Evolutionary conservation across 2,797 vertebrate species (phyloP).

Genomic region (Hylomyscus alleni): DNA sequence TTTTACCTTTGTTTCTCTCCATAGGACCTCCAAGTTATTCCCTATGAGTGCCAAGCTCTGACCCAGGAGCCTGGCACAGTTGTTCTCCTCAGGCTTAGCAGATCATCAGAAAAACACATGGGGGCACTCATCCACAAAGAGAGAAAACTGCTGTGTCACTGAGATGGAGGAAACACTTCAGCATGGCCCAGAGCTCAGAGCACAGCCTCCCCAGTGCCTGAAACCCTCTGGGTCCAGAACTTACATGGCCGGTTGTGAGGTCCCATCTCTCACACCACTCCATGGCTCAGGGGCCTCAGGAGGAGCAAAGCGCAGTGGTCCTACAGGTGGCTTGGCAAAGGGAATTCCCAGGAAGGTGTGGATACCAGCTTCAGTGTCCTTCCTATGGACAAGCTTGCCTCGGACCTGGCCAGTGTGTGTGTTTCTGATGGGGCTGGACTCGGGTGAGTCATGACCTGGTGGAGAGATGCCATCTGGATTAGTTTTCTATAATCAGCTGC

Average conservation of each 20-base stretch:
- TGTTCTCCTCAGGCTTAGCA: background rate
- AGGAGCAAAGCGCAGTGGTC: conserved; percentile 90
- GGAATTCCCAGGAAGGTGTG: conserved; percentile 92
- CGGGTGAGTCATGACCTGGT: conserved; percentile 48
- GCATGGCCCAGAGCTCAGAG: background rate
- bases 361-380: conserved; percentile 83
- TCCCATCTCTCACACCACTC: conserved; percentile 90
- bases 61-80: no score
- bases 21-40: background rate
- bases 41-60: background rate
- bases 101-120: background rate
- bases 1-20: background rate
- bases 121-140: background rate
- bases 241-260: conserved; percentile 91
- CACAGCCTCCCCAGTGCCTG: background rate
- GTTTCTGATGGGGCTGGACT: conserved; percentile 66
- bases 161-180: background rate
- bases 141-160: background rate
- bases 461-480: background rate
- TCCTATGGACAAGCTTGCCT: conserved; percentile 86
- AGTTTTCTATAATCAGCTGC: background rate
- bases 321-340: conserved; percentile 93
- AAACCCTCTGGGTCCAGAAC: conserved; percentile 18
- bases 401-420: conserved; percentile 85
- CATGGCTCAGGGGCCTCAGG: conserved; percentile 91